Conservation (phyloP, 2,113 vertebrate genomes). For the Asarcornis scutulata region DNA sequence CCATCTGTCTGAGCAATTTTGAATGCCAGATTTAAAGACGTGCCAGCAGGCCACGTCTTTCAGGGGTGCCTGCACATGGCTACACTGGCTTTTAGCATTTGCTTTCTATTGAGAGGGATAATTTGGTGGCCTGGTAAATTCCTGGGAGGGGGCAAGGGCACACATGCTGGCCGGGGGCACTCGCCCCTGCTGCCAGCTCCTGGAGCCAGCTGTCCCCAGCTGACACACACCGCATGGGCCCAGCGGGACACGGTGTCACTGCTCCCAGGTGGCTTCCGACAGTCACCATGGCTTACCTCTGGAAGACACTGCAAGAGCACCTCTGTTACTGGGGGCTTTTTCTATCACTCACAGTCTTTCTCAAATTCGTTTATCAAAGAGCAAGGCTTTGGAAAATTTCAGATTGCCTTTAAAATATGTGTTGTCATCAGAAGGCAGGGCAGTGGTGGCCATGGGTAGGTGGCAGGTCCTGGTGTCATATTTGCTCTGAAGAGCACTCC, state of each 20-base stretch:
- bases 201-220: not conserved
- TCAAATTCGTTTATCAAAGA: not conserved
- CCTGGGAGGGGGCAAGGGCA: not conserved
- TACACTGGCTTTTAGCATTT: not conserved
- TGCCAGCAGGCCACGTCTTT: slow-evolving; percentile 47
- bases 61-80: not conserved
- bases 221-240: not conserved
- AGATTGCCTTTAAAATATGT: not conserved
- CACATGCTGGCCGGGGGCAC: not conserved
- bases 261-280: not conserved
- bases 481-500: not conserved
- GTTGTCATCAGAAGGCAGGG: not conserved
- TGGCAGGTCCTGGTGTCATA: not conserved
- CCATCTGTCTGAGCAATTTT: slow-evolving; percentile 76
- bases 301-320: not conserved
- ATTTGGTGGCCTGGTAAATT: not conserved
- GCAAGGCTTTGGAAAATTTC: not conserved
- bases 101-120: not conserved
- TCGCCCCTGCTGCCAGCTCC: not conserved
- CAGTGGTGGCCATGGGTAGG: not conserved
- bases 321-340: not conserved
- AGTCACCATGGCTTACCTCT: not conserved
- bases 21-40: slow-evolving; percentile 73
- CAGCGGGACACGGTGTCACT: not conserved
- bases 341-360: not conserved